Conservation (phyloP, 2,888 invertebrate species). For the Cryptophagus acutangulus region DNA sequence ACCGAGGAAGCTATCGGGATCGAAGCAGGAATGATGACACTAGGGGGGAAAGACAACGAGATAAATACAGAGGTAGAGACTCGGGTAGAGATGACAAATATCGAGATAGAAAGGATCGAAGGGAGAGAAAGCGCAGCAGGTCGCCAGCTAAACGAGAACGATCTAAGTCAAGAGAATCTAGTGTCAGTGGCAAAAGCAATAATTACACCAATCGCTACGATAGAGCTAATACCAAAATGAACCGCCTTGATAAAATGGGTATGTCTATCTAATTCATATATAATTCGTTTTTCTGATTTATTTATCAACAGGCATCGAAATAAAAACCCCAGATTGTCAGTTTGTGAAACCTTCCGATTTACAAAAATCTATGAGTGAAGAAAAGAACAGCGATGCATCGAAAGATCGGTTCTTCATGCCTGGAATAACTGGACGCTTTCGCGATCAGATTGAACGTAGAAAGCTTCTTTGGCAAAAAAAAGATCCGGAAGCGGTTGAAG, state of each 20-base stretch:
- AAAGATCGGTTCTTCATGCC: conserved; percentile 42
- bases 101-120: conserved; percentile 33
- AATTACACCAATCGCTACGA: conserved; percentile 48
- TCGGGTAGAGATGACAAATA: conserved; percentile 19
- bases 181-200: conserved; percentile 31
- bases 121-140: conserved; percentile 29
- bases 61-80: conserved; percentile 33
- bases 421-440: conserved; percentile 62
- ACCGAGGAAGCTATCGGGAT: conserved; percentile 22
- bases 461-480: conserved; percentile 88
- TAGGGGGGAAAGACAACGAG: conserved; percentile 32
- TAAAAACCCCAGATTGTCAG: conserved; percentile 41
- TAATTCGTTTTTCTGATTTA: not conserved
- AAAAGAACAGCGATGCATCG: conserved; percentile 50
- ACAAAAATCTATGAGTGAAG: conserved; percentile 49
- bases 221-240: conserved; percentile 47
- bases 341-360: conserved; percentile 42
- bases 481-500: conserved; percentile 47
- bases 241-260: conserved; percentile 50
- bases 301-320: conserved; percentile 32
- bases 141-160: conserved; percentile 12
- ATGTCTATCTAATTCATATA: conserved; percentile 16
- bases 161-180: conserved; percentile 17
- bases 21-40: conserved; percentile 28
- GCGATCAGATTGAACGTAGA: conserved; percentile 86